Percentiles rank a stretch among this genome's conserved stretches.
Conservation (phyloP, 2,113 vertebrate genomes). For the Chaenocephalus aceratus region DNA sequence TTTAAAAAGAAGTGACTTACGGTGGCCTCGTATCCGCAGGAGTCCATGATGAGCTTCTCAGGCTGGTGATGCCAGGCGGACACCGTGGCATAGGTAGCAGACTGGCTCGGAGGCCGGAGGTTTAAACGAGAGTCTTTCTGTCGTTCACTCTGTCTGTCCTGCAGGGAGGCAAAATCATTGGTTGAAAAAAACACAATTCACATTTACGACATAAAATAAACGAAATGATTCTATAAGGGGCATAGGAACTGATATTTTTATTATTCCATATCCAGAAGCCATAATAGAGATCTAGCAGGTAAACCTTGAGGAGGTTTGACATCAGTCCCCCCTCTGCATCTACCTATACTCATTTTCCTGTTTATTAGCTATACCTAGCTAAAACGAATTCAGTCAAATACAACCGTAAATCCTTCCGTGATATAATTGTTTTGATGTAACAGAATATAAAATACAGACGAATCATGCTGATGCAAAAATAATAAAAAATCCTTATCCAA, state of each 20-base stretch:
- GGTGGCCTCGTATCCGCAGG: slow-evolving; percentile 96
- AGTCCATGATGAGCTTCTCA: slow-evolving; percentile 97
- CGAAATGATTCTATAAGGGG: not conserved
- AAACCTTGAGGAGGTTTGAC: too few relatives aligned
- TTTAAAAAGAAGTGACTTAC: slow-evolving; percentile 81
- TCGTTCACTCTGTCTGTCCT: slow-evolving; percentile 88
- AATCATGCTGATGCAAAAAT: too few relatives aligned
- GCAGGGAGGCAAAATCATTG: not conserved
- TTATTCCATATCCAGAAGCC: too few relatives aligned
- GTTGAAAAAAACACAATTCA: not conserved
- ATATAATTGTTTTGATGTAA: too few relatives aligned
- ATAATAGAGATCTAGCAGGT: too few relatives aligned
- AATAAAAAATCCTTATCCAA: too few relatives aligned
- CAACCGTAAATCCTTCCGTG: too few relatives aligned
- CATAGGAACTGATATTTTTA: not conserved
- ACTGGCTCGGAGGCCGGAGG: slow-evolving; percentile 93
- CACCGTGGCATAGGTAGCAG: slow-evolving; percentile 92
- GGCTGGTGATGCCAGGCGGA: slow-evolving; percentile 99
- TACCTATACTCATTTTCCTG: too few relatives aligned
- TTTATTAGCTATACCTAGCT: too few relatives aligned
- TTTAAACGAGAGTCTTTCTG: slow-evolving; percentile 91
- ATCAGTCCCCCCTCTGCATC: too few relatives aligned
- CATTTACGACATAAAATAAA: not conserved
- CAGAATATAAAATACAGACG: too few relatives aligned
- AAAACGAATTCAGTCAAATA: too few relatives aligned